These are phyloP conservation scores for Erpobdella octoculata DNA, from an alignment of 2,888 invertebrate genomes.

Conservation along the genomic window DNA sequence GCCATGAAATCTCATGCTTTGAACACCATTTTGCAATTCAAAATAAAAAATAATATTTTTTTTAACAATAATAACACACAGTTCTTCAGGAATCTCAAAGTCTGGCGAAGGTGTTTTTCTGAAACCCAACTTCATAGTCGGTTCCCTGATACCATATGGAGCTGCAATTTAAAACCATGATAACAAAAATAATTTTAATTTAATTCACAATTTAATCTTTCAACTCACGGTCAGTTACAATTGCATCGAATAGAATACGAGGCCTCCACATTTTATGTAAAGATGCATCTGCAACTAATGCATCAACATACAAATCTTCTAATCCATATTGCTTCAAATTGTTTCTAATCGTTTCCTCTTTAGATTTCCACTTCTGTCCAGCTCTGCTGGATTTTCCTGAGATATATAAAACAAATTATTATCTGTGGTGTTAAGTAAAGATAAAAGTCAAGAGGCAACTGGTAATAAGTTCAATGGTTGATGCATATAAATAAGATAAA, in stretches of 20 bases:
- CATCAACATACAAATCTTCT: slow-evolving; percentile 70
- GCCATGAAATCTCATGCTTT: neutral
- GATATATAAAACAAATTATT: too few species aligned
- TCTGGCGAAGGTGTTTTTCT: slow-evolving; percentile 60
- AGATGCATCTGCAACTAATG: slow-evolving; percentile 84
- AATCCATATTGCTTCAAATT: slow-evolving; percentile 84
- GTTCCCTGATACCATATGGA: slow-evolving; percentile 92
- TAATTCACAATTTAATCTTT: neutral
- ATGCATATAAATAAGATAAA: too few species aligned
- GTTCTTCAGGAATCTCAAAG: slow-evolving; percentile 44
- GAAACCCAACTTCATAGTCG: slow-evolving; percentile 78
- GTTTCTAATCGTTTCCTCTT: slow-evolving; percentile 74
- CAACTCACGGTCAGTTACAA: slow-evolving; percentile 74
- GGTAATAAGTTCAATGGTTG: too few species aligned
- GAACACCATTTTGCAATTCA: neutral
- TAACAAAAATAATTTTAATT: neutral
- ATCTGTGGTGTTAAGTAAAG: too few species aligned
- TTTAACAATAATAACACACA: slow-evolving; percentile 31
- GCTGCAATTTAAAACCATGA: slow-evolving; percentile 58
- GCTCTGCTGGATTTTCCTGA: slow-evolving; percentile 53
- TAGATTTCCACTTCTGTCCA: slow-evolving; percentile 55
- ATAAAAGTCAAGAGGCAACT: too few species aligned
- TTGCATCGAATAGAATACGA: slow-evolving; percentile 67
- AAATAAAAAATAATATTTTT: neutral
- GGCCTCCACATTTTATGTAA: slow-evolving; percentile 68